Evolutionary conservation across 92 coral and sea anemone species (phyloP).

Genomic region (Galaxea fascicularis): DNA sequence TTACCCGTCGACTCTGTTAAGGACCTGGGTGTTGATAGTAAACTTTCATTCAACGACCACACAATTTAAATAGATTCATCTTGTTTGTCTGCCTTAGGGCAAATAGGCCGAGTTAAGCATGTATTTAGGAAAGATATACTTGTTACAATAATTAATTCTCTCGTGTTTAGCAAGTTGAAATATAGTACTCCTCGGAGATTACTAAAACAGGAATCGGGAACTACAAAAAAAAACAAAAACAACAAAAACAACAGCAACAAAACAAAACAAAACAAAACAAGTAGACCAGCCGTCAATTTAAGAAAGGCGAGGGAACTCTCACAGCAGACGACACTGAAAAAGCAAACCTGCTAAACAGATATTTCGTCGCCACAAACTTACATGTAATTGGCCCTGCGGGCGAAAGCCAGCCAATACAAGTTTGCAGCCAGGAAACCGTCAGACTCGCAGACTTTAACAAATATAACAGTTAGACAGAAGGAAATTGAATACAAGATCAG

Average conservation of each 20-base stretch:
- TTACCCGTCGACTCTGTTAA: too few species aligned
- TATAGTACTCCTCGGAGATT: constrained; percentile 36
- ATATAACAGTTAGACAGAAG: constrained; percentile 4
- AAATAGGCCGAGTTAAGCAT: too few species aligned
- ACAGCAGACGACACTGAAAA: constrained; percentile 31
- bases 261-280: not conserved
- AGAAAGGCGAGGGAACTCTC: constrained; percentile 31
- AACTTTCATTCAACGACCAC: too few species aligned
- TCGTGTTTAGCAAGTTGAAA: too few species aligned
- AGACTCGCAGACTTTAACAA: constrained; percentile 23
- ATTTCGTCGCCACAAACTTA: constrained; percentile 32
- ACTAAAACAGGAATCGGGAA: constrained; percentile 44
- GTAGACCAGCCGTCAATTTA: constrained; percentile 19
- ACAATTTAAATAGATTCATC: too few species aligned
- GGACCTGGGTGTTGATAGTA: too few species aligned
- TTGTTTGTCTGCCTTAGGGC: too few species aligned
- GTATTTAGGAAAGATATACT: too few species aligned
- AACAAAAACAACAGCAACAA: too few species aligned
- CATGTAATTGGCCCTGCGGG: constrained; percentile 31
- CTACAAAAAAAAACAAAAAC: constrained; percentile 25
- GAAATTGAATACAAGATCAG: constrained; percentile 40
- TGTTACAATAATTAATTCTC: too few species aligned
- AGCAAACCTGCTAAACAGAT: constrained; percentile 39
- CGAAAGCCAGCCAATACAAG: constrained; percentile 13
- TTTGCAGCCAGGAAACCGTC: not conserved